Base-by-base conservation (phyloP, 2,113 vertebrate genomes). In the Redunca redunca region DNA sequence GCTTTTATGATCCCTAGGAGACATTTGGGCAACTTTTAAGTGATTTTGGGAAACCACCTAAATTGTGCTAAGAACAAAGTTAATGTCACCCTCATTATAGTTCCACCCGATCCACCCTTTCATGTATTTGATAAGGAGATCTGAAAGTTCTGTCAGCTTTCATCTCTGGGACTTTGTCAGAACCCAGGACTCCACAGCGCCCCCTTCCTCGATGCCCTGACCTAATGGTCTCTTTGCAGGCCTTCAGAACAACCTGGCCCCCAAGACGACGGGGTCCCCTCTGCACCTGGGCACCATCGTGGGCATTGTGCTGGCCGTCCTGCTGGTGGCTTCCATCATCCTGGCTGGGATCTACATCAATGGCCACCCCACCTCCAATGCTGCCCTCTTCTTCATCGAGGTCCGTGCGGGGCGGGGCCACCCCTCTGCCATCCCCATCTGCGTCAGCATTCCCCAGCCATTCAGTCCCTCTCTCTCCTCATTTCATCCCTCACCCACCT, bases 321-420 rank as follows among this genome's bases (percentile, higher is more conserved):
- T 99, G 92, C 98, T 99, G 7, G 98, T 99, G 1, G 99, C 99
- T 0, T 98, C 97, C 15, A 90, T 99, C 60, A 98, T 99, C 97
- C 98, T 99, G 1, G 98, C 99, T 82, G 99, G 99, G 7, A 99
- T 99, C 57, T 99, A 99, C 98, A 99, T 99, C 98, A 99, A 99
- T 81, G 99, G 99, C 81, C 99, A 99, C 97, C 99, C 99, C 80
- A 99, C 99, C 4, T 99, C 99, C 48, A 98, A 98, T 0, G 99
- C 99, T 0, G 99, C 99, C 0, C 99, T 99, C 91, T 99, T 99
- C 99, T 99, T 99, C 99, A 99, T 99, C 23, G 99, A 99, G 99
- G 99, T 99, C 92, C 98, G 99, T 52, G 23, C 0, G 10, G 40
- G 30, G 3, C 57, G 7, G 43, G 8, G 1, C 5, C 62, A 2